phyloP scores from a whole-genome alignment of 2,797 vertebrate genomes.

The Protonibea diacanthus region DNA sequence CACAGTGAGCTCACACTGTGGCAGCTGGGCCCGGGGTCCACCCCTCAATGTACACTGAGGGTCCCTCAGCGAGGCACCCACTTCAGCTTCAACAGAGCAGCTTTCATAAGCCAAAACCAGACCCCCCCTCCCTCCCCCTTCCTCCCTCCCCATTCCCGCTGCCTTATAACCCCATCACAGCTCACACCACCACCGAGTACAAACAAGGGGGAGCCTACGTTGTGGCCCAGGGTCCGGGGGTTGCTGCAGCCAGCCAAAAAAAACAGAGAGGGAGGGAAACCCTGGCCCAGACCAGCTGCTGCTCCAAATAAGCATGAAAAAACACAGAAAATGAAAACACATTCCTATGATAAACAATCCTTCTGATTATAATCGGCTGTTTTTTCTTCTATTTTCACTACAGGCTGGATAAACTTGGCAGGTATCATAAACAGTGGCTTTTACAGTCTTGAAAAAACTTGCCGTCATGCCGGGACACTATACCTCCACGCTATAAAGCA shows the following conservation, averaged over 20 bases:
- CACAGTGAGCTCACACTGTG: conserved; percentile 70
- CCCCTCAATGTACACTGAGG: conserved; percentile 66
- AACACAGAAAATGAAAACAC: conserved; percentile 72
- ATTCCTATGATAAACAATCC: conserved; percentile 66
- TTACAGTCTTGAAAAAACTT: conserved; percentile 50
- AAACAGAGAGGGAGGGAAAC: conserved; percentile 84
- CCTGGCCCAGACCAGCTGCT: conserved; percentile 79
- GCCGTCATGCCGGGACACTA: not conserved
- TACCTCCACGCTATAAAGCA: conserved; percentile 6
- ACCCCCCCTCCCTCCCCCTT: not conserved
- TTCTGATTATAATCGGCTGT: conserved; percentile 67
- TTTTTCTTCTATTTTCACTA: conserved; percentile 64
- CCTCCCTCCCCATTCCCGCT: conserved; percentile 37
- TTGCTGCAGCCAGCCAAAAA: conserved; percentile 74
- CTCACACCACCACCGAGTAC: conserved; percentile 72
- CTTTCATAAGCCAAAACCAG: conserved; percentile 83
- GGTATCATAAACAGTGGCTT: conserved; percentile 50
- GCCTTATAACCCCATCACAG: conserved; percentile 63
- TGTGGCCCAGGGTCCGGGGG: conserved; percentile 67
- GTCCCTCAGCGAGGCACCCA: conserved; percentile 79
- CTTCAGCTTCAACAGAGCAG: conserved; percentile 82
- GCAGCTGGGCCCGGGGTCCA: conserved; percentile 68
- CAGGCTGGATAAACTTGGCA: conserved; percentile 59
- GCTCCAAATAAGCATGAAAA: conserved; percentile 78
- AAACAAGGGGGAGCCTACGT: conserved; percentile 79